phyloP scores from a whole-genome alignment of 2,888 invertebrate species.

The Drosophila villosipedis region DNA sequence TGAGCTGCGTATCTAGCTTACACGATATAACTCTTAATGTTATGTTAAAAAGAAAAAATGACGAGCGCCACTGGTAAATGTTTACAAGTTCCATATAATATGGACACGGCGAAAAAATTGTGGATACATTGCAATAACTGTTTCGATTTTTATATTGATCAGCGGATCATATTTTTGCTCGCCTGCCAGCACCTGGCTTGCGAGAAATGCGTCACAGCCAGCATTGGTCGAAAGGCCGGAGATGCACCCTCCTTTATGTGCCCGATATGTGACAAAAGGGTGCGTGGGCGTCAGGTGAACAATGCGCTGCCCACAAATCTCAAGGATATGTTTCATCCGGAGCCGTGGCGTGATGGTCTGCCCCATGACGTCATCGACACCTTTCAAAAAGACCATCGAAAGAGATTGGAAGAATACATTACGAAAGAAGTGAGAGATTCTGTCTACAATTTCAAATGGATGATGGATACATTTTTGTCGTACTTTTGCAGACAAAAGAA shows the following conservation, averaged over 20 bases:
- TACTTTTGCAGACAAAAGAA: constrained; percentile 28
- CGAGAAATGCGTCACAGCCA: constrained; percentile 65
- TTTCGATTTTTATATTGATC: constrained; percentile 60
- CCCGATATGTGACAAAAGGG: constrained; percentile 62
- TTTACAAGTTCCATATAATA: not conserved
- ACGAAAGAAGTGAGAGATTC: constrained; percentile 48
- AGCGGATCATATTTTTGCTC: constrained; percentile 66
- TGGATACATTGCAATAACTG: constrained; percentile 83
- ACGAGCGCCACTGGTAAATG: too few relatives aligned
- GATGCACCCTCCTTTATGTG: constrained; percentile 64
- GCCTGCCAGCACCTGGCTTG: constrained; percentile 79
- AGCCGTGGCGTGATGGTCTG: constrained; percentile 66
- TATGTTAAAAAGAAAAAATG: constrained; percentile 9
- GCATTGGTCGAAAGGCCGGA: constrained; percentile 40
- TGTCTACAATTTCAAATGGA: not conserved
- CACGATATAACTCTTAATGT: not conserved
- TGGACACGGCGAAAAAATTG: constrained; percentile 31
- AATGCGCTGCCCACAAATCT: constrained; percentile 74
- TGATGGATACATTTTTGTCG: not conserved
- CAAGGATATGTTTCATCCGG: constrained; percentile 80
- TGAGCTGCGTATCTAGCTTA: not conserved
- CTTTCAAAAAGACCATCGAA: constrained; percentile 70
- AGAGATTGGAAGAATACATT: constrained; percentile 57
- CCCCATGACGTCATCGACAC: constrained; percentile 40
- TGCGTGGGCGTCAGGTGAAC: constrained; percentile 67